Conservation (phyloP, 2,888 invertebrate genomes). For the Dryadula phaetusa region DNA sequence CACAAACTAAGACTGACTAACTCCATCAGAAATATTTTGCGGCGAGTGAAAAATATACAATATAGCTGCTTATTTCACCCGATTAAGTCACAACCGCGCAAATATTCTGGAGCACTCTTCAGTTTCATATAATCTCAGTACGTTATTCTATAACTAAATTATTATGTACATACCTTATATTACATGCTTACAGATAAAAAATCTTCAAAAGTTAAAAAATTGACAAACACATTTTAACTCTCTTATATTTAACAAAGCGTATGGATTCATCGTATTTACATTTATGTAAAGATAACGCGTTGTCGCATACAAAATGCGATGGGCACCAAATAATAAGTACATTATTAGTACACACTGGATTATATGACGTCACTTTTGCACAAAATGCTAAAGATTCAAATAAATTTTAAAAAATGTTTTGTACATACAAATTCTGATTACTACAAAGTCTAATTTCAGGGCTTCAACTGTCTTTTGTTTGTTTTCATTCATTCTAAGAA, state of each 20-base stretch:
- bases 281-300: slow-evolving; percentile 67
- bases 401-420: not conserved
- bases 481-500: no score
- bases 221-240: slow-evolving; percentile 81
- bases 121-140: slow-evolving; percentile 67
- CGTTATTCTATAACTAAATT: slow-evolving; percentile 57
- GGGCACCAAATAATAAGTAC: slow-evolving; percentile 79
- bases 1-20: slow-evolving; percentile 28
- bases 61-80: slow-evolving; percentile 38
- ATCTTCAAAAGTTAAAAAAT: slow-evolving; percentile 79
- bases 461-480: no score
- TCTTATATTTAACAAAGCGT: slow-evolving; percentile 82
- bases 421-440: no score
- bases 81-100: slow-evolving; percentile 42
- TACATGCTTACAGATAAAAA: slow-evolving; percentile 56
- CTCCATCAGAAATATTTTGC: slow-evolving; percentile 34
- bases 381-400: not conserved
- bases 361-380: slow-evolving; percentile 26
- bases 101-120: slow-evolving; percentile 40
- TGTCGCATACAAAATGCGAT: slow-evolving; percentile 78
- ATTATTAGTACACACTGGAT: slow-evolving; percentile 50
- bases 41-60: slow-evolving; percentile 33
- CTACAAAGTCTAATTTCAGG: no score
- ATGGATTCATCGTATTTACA: slow-evolving; percentile 83
- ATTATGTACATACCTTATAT: slow-evolving; percentile 70